Evolutionary conservation across 2,888 invertebrate species (phyloP).

Genomic region (Argyresthia albistria): DNA sequence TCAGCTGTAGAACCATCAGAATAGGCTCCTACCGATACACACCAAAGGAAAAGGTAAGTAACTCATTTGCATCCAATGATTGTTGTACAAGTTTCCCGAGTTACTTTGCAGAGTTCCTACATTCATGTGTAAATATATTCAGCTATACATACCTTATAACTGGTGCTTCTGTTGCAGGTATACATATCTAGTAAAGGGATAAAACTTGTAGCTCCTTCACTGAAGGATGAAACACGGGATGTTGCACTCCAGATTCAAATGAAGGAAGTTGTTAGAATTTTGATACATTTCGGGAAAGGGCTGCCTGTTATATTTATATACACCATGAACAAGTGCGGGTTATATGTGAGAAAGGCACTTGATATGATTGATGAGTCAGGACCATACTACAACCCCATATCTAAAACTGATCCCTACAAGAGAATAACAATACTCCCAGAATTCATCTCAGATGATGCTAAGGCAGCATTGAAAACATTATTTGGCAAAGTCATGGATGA

Average conservation of each 20-base stretch:
- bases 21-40: slow-evolving; percentile 89
- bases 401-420: slow-evolving; percentile 77
- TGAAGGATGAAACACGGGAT: slow-evolving; percentile 64
- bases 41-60: slow-evolving; percentile 78
- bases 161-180: slow-evolving; percentile 37
- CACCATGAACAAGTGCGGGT: slow-evolving; percentile 78
- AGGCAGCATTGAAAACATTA: slow-evolving; percentile 74
- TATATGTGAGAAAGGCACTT: slow-evolving; percentile 77
- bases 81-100: no score
- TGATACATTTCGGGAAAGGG: slow-evolving; percentile 83
- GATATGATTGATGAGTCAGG: slow-evolving; percentile 76
- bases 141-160: no score
- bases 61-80: no score
- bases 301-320: slow-evolving; percentile 88
- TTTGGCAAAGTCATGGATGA: slow-evolving; percentile 79
- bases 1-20: slow-evolving; percentile 83
- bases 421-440: slow-evolving; percentile 85
- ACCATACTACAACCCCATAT: slow-evolving; percentile 74
- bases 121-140: no score
- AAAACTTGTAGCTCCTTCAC: slow-evolving; percentile 73
- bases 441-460: slow-evolving; percentile 76
- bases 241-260: slow-evolving; percentile 78
- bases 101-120: no score
- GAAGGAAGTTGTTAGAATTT: slow-evolving; percentile 80
- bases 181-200: slow-evolving; percentile 72